These are phyloP conservation scores for Parazoanthus darwini DNA, from an alignment of 92 coral and sea anemone species.

Conservation along the genomic window DNA sequence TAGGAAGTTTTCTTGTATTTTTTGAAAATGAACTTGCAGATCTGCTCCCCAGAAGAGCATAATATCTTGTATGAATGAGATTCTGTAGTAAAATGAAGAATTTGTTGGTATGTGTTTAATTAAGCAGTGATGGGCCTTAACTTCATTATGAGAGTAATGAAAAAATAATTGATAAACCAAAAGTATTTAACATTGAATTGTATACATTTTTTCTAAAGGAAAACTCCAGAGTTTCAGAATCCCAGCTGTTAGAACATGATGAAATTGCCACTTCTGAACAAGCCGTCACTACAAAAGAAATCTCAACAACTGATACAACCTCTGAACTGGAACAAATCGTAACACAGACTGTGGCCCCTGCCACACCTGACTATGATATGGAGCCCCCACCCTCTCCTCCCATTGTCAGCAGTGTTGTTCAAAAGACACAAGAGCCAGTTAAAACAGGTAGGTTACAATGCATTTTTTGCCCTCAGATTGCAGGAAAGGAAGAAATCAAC, in stretches of 20 bases:
- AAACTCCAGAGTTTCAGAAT: not conserved
- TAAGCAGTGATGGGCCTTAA: no score
- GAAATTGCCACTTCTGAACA: not conserved
- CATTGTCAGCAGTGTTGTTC: slow-evolving; percentile 16
- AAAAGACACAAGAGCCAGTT: not conserved
- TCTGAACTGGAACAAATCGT: slow-evolving; percentile 3
- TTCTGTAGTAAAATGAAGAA: no score
- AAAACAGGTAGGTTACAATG: slow-evolving; percentile 15
- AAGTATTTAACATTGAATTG: not conserved
- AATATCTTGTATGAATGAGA: no score
- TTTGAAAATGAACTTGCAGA: no score
- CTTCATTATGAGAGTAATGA: no score
- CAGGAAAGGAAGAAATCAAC: not conserved
- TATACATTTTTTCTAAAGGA: not conserved
- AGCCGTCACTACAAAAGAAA: slow-evolving; percentile 9
- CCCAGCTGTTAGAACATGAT: not conserved
- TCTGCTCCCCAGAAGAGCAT: no score
- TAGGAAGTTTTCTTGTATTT: no score
- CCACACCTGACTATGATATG: slow-evolving; percentile 15
- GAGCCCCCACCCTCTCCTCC: not conserved
- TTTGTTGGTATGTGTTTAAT: no score
- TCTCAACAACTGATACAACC: slow-evolving; percentile 1
- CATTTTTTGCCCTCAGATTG: not conserved
- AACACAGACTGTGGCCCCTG: slow-evolving; percentile 30
- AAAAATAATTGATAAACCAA: not conserved